Percentiles rank a stretch among this genome's conserved stretches.
Conservation (phyloP, 2,113 vertebrate genomes). For the Dromas ardeola region DNA sequence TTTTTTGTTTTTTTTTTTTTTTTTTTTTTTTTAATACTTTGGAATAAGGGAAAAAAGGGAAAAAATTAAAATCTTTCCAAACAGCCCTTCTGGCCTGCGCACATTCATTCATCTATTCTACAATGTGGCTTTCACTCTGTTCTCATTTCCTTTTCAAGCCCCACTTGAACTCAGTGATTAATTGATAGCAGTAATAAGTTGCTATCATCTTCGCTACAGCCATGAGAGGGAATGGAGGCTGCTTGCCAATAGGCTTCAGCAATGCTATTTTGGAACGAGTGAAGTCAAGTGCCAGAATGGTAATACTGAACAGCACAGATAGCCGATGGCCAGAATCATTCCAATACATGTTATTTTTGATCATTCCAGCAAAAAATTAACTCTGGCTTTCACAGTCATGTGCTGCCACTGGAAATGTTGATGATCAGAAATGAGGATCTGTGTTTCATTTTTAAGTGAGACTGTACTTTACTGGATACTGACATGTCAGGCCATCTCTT, state of each 20-base stretch:
- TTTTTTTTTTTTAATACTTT: neutral
- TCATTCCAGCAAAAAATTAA: neutral
- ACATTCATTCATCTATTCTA: neutral
- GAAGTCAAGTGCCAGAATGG: neutral
- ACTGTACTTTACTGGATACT: neutral
- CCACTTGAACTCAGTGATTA: neutral
- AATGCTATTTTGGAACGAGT: neutral
- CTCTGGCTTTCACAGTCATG: neutral
- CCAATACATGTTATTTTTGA: neutral
- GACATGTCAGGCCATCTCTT: neutral
- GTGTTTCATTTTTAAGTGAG: neutral
- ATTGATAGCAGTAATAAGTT: neutral
- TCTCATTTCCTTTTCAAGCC: conserved; percentile 27
- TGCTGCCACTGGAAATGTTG: neutral
- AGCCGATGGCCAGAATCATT: neutral
- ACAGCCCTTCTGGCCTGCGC: neutral
- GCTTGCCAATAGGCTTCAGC: neutral
- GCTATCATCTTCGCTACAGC: neutral
- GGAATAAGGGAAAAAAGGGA: neutral
- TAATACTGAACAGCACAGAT: neutral
- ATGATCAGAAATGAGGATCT: neutral
- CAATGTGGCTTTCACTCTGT: neutral
- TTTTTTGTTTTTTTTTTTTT: neutral
- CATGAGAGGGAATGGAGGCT: neutral
- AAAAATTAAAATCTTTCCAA: neutral